Percentiles rank a stretch among this genome's conserved stretches.
Conservation (phyloP, 2,888 invertebrate genomes). For the Panopea generosa region DNA sequence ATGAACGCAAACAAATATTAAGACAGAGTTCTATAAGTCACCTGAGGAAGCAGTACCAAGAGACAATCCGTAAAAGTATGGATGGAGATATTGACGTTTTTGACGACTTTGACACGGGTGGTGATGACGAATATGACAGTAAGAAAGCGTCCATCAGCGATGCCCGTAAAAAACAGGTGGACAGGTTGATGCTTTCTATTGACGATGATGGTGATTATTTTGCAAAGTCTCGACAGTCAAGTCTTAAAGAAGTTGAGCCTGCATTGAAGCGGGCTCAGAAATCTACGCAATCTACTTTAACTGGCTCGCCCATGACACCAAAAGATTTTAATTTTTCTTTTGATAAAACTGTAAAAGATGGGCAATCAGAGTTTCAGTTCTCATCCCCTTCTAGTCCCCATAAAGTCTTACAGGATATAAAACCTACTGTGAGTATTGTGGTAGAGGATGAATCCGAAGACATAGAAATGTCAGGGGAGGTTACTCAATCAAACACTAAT, state of each 20-base stretch:
- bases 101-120: background rate
- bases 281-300: conserved; percentile 54
- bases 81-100: conserved; percentile 52
- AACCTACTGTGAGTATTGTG: conserved; percentile 42
- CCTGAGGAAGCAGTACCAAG: conserved; percentile 52
- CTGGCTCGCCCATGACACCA: conserved; percentile 46
- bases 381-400: conserved; percentile 17
- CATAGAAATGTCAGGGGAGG: no score
- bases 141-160: conserved; percentile 44
- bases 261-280: conserved; percentile 37
- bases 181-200: conserved; percentile 53
- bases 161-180: conserved; percentile 62
- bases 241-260: conserved; percentile 8
- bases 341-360: conserved; percentile 42
- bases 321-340: conserved; percentile 48
- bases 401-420: conserved; percentile 1
- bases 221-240: conserved; percentile 29
- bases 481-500: conserved; percentile 2
- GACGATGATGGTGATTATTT: conserved; percentile 71
- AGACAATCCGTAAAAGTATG: conserved; percentile 52
- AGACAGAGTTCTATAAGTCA: conserved; percentile 51
- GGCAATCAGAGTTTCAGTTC: conserved; percentile 40
- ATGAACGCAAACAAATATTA: conserved; percentile 17
- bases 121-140: background rate
- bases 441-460: conserved; percentile 39